phyloP scores from a whole-genome alignment of 2,113 vertebrate species.

The Xiphias gladius region DNA sequence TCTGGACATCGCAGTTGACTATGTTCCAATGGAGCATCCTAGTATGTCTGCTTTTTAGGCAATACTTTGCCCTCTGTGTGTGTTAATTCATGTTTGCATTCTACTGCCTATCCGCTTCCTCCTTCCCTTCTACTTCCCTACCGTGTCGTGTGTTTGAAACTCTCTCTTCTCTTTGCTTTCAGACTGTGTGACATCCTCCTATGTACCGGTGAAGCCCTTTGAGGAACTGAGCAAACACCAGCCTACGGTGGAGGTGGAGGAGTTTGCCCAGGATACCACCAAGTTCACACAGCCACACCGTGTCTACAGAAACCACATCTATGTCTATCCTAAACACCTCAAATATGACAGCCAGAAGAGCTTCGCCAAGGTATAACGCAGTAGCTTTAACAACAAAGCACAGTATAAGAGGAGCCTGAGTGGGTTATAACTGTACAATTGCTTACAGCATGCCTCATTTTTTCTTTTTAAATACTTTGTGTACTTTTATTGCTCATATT shows the following conservation, averaged over 20 bases:
- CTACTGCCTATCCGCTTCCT: background rate
- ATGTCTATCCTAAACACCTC: slow-evolving; percentile 97
- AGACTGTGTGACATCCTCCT: slow-evolving; percentile 97
- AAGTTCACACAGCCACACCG: slow-evolving; percentile 93
- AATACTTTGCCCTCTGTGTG: background rate
- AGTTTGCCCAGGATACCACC: slow-evolving; percentile 93
- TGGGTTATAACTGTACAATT: background rate
- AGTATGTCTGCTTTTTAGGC: slow-evolving; percentile 84
- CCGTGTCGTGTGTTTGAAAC: background rate
- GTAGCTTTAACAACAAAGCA: background rate
- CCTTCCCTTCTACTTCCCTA: background rate
- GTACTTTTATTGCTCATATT: slow-evolving; percentile 18
- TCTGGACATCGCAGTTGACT: slow-evolving; percentile 92
- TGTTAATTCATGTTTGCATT: background rate
- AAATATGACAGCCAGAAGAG: slow-evolving; percentile 98
- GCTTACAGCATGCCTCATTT: background rate
- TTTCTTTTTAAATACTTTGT: slow-evolving; percentile 2
- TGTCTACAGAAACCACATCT: slow-evolving; percentile 97
- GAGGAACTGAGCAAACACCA: slow-evolving; percentile 85
- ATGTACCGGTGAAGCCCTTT: slow-evolving; percentile 95
- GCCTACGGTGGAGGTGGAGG: slow-evolving; percentile 94
- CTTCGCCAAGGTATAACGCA: slow-evolving; percentile 92
- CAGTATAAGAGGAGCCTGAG: background rate
- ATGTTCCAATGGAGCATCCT: slow-evolving; percentile 93
- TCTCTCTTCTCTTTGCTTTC: slow-evolving; percentile 11